These are phyloP conservation scores for Eubucco bourcierii DNA, from an alignment of 2,113 vertebrate species.

Conservation along the genomic window DNA sequence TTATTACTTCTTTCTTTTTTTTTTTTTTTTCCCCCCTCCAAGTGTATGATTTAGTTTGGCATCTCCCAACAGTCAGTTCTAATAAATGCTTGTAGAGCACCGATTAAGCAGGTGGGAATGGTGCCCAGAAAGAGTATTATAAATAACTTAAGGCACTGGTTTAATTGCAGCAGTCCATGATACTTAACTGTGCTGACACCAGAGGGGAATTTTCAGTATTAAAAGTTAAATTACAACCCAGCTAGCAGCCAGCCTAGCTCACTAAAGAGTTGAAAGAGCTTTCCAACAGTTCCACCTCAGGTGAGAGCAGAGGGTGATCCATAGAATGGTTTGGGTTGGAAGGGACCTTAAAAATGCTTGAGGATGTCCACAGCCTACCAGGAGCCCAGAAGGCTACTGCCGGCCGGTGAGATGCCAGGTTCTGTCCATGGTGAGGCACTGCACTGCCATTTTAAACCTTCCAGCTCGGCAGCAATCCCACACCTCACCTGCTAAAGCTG, in stretches of 20 bases:
- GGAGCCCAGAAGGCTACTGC: accelerated
- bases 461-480: not conserved
- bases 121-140: conserved; percentile 71
- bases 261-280: not conserved
- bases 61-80: conserved; percentile 61
- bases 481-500: accelerated
- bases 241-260: not conserved
- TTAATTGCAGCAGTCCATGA: conserved; percentile 73
- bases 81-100: conserved; percentile 41
- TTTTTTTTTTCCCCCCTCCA: not conserved
- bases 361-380: accelerated
- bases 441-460: not conserved
- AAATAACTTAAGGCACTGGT: conserved; percentile 66
- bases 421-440: not conserved
- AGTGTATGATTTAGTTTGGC: conserved; percentile 36
- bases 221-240: conserved; percentile 14
- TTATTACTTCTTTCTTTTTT: not conserved
- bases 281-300: not conserved
- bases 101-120: conserved; percentile 68
- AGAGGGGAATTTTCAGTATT: conserved; percentile 50
- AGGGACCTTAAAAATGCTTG: not conserved
- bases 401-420: accelerated
- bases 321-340: too few relatives aligned
- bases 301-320: not conserved
- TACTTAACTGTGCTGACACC: conserved; percentile 65